Evolutionary conservation across 2,888 invertebrate species (phyloP).

Genomic region (Lissonota sp.): DNA sequence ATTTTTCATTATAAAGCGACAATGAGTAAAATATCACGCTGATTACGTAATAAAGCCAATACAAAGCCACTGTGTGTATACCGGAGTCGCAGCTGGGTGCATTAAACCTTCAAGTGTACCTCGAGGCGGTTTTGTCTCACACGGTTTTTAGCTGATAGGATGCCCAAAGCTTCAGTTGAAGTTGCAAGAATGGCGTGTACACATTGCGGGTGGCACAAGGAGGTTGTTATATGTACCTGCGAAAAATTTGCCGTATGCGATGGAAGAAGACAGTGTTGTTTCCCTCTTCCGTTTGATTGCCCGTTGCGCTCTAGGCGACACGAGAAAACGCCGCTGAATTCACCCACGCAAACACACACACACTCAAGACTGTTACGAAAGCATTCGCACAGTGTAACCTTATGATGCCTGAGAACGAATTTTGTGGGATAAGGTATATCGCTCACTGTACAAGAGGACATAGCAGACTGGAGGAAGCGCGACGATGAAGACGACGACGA

Average conservation of each 20-base stretch:
- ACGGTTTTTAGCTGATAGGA: constrained; percentile 1
- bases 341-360: constrained; percentile 35
- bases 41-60: background rate
- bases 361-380: constrained; percentile 36
- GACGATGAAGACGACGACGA: constrained; percentile 52
- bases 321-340: constrained; percentile 56
- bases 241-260: constrained; percentile 29
- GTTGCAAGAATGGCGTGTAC: constrained; percentile 38
- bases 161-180: constrained; percentile 41
- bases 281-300: constrained; percentile 70
- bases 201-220: constrained; percentile 19
- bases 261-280: constrained; percentile 65
- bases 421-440: constrained; percentile 35
- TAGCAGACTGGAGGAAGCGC: constrained; percentile 57
- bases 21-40: too few relatives aligned
- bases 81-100: constrained; percentile 38
- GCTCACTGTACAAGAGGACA: constrained; percentile 55
- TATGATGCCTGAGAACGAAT: constrained; percentile 65
- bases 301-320: constrained; percentile 65
- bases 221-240: constrained; percentile 23
- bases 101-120: constrained; percentile 55
- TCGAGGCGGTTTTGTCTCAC: constrained; percentile 31
- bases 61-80: background rate
- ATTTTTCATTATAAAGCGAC: too few relatives aligned
- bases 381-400: constrained; percentile 1